Evolutionary conservation across 2,113 vertebrate species (phyloP), one percentile per base, ranked within the genome.

Genomic region (Electrona antarctica): DNA sequence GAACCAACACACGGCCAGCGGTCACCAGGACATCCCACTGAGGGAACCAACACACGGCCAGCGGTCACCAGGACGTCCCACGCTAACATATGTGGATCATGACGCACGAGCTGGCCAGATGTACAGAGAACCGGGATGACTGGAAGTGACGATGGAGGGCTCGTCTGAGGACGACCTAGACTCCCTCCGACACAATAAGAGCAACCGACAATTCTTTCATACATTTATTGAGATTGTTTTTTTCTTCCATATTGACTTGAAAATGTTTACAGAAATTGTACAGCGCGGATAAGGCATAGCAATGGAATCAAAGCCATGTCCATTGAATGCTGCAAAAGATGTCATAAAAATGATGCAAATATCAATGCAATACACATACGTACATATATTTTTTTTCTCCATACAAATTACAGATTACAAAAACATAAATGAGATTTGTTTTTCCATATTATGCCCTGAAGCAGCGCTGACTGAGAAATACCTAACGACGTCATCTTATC

Each of bases 391-490:
- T 80, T 86, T 67, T 73, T 28, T 70, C n/a, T 21, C 21, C 77
- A 87, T 91, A 92, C 87, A 92, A 92, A 92, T 87, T 87, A 89
- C 88, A 89, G 80, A 78, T 86, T 90, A 91, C 86, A 91, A 91
- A 91, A 91, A 90, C 83, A 84, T 83, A 89, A 86, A 89, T 80
- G 81, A 84, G 80, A 90, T 67, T 14, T 41, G 3, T 41, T 11
- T 82, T 82, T 81, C 79, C 72, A 76, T 86, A 76, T 80, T 86
- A 76, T 80, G 84, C 80, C 79, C 84, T 78, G 81, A 87, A 88
- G 88, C 82, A 67, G 73, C 74, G 67, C 83, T 79, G 78, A 86
- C n/a, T n/a, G 45, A 64, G 79, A 79, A 1, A 64, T 67, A 86
- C 81, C 87, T 73, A 28, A 79, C 41, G 69, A 21, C 69, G 47